Conservation (phyloP, 2,113 vertebrate species). For the Platycercus adscitus region DNA sequence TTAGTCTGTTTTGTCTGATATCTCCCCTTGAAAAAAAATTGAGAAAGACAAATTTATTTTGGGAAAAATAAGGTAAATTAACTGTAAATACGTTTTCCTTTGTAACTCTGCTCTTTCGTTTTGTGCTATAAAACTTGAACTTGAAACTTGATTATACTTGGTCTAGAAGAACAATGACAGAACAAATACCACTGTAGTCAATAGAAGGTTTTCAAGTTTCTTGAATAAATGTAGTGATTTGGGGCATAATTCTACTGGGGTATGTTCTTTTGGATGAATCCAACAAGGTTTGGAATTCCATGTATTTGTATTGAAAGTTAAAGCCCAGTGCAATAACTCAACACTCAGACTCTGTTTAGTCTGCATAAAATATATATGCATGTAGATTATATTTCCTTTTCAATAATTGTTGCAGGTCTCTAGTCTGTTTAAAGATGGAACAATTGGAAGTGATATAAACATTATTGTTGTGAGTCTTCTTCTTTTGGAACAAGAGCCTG, state of each 20-base stretch:
- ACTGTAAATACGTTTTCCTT: background rate
- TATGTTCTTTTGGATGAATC: background rate
- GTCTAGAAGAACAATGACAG: background rate
- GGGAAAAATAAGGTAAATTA: background rate
- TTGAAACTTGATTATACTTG: background rate
- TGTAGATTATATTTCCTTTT: background rate
- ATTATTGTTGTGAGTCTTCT: constrained; percentile 94
- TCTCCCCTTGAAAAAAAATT: background rate
- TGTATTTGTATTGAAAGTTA: background rate
- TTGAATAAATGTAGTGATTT: background rate
- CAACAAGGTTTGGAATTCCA: background rate
- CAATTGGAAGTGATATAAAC: constrained; percentile 96
- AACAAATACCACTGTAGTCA: background rate
- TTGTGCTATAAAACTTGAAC: background rate
- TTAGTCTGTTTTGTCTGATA: background rate
- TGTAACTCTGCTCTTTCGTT: background rate
- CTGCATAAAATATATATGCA: background rate
- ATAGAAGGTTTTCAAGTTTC: background rate
- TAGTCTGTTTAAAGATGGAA: constrained; percentile 97
- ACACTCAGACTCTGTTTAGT: background rate
- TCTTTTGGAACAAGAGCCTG: constrained; percentile 94
- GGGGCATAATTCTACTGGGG: background rate
- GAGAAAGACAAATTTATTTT: background rate
- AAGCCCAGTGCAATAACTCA: background rate
- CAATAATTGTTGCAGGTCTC: constrained; percentile 84